Percentiles rank a stretch among this genome's conserved stretches.
Evolutionary conservation across 1,140 invertebrate species (phyloP).

Genomic region (Eurytemora carolleeae): DNA sequence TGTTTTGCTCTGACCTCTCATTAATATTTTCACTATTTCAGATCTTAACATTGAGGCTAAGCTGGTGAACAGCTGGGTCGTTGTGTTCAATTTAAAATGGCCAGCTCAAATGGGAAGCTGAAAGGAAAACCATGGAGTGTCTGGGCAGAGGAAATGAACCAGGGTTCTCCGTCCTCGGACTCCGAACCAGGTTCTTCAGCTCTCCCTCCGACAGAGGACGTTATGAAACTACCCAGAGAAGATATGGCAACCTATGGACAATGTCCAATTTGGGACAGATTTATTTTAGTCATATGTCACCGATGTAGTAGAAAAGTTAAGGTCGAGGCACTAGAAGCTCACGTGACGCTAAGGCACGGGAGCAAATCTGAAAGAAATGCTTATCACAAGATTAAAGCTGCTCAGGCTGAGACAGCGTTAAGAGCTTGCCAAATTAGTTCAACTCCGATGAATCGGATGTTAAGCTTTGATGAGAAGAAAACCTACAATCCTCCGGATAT

Average conservation of each 20-base stretch:
- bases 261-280: slow-evolving; percentile 6
- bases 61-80: too few species aligned
- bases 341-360: background rate
- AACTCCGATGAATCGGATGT: background rate
- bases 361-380: background rate
- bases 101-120: background rate
- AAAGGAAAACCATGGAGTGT: background rate
- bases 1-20: too few species aligned
- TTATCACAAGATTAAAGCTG: background rate
- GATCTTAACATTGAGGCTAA: too few species aligned
- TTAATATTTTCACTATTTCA: too few species aligned
- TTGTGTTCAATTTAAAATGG: background rate
- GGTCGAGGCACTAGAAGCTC: slow-evolving; percentile 7
- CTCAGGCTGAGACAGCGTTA: background rate
- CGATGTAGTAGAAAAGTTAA: slow-evolving; percentile 1
- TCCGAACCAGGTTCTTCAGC: background rate
- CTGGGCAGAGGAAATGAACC: background rate
- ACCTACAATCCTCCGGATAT: background rate
- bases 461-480: background rate
- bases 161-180: background rate
- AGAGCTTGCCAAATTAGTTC: background rate
- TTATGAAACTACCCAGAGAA: slow-evolving; percentile 13
- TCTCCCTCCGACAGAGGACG: background rate
- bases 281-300: slow-evolving; percentile 4
- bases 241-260: slow-evolving; percentile 11